Evolutionary conservation across 2,113 vertebrate species (phyloP), one percentile per base, ranked within the genome.

Genomic region (Nerophis lumbriciformis): DNA sequence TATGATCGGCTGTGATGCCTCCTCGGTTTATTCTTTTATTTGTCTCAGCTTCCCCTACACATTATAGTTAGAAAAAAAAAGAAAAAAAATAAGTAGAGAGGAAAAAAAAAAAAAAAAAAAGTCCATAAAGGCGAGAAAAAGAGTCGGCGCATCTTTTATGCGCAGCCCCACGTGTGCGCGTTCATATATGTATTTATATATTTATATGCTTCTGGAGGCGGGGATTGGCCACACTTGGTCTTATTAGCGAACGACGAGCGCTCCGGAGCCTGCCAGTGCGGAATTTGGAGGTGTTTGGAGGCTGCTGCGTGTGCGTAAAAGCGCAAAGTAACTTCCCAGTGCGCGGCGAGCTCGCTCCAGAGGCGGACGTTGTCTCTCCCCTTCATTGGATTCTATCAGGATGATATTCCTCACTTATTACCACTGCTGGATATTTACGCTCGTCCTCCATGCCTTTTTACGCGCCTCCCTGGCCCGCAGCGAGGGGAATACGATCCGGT

Each of bases 401-500:
- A 88, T 80, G 85, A 66, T 61, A 38, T 88, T 52, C 69, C 73
- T 68, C 59, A 84, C 75, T 86, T 86, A 69, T 85, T 89, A 84
- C 86, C 71, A 78, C 70, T 70, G 77, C 68, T 87, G 89, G 88
- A 83, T 88, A 79, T 72, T 87, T 52, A 65, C 85, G 52, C 71
- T 80, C 42, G 78, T 63, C 3, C 56, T 87, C 57, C 56, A 85
- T 66, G 82, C 69, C 0, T 61, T 87, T 53, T 68, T 85, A 65
- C 80, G 81, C 54, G 72, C 77, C 45, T 79, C 85, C 10, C 53
- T 76, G 71, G 74, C 69, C 71, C 77, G 60, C 59, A 80, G 85
- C 11, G 88, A 90, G 54, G 89, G 92, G 85, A 96, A 95, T 85
- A 96, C 95, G 8, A 89, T 97, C 61, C 86, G 93, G 37, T 96